Evolutionary conservation across 2,888 invertebrate species (phyloP).

Genomic region (Drosophila cognata): DNA sequence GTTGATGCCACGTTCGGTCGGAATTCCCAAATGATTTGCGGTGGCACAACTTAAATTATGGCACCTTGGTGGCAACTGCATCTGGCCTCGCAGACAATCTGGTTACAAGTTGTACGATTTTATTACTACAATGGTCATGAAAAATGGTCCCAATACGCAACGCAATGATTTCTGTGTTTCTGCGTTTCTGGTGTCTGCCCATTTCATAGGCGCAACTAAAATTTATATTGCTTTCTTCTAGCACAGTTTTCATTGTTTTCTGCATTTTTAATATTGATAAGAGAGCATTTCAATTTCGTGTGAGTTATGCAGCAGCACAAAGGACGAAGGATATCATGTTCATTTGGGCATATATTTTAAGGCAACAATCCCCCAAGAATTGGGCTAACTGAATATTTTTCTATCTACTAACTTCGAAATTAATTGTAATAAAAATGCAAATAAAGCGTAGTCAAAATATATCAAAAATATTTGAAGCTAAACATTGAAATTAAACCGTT

Average conservation of each 20-base stretch:
- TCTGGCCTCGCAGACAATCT: constrained; percentile 55
- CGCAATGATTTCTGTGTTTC: constrained; percentile 35
- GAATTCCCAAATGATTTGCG: constrained; percentile 63
- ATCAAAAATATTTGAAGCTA: background rate
- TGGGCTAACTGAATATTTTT: background rate
- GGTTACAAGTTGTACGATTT: constrained; percentile 65
- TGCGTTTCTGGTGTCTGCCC: constrained; percentile 16
- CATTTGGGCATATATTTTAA: background rate
- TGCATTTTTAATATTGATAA: constrained; percentile 1
- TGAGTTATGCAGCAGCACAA: background rate
- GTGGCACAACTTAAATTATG: constrained; percentile 56
- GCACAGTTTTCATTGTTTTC: constrained; percentile 9
- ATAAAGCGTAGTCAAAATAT: background rate
- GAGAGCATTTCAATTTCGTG: background rate
- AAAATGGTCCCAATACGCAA: constrained; percentile 63
- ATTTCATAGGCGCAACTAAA: constrained; percentile 58
- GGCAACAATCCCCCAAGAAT: background rate
- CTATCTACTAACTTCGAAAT: background rate
- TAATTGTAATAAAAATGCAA: background rate
- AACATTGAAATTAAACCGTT: background rate
- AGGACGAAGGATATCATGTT: background rate
- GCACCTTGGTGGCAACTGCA: constrained; percentile 61
- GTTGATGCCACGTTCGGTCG: constrained; percentile 40
- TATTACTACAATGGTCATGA: constrained; percentile 51
- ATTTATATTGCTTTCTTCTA: constrained; percentile 46